Conservation (phyloP, 1,140 invertebrate species). For the Drosophila ercepeae region DNA sequence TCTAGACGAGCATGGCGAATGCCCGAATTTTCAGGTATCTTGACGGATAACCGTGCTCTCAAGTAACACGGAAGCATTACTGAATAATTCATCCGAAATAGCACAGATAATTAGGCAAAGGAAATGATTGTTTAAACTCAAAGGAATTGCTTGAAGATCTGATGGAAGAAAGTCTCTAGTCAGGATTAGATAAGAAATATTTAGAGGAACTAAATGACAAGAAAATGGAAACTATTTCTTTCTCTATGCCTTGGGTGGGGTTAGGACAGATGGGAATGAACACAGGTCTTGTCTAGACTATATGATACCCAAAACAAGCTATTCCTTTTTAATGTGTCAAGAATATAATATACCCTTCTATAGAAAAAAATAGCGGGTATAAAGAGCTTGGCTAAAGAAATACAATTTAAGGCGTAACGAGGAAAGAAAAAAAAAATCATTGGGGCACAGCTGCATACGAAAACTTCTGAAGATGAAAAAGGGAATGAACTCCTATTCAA, state of each 20-base stretch:
- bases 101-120: neutral
- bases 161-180: too few species aligned
- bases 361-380: neutral
- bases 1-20: slow-evolving; percentile 41
- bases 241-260: too few species aligned
- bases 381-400: slow-evolving; percentile 58
- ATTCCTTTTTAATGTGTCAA: neutral
- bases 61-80: neutral
- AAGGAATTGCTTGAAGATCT: neutral
- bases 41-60: neutral
- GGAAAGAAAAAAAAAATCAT: slow-evolving; percentile 58
- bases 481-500: slow-evolving; percentile 16
- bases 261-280: neutral
- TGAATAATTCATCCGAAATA: neutral
- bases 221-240: neutral
- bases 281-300: neutral
- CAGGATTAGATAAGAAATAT: neutral
- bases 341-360: neutral
- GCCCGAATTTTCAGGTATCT: slow-evolving; percentile 17
- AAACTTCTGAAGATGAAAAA: slow-evolving; percentile 55
- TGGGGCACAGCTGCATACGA: slow-evolving; percentile 62
- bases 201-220: neutral
- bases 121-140: neutral
- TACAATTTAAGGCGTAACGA: slow-evolving; percentile 68
- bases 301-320: too few species aligned